Evolutionary conservation across 1,140 invertebrate genomes (phyloP).

Genomic region (Drosophila pallidifrons): DNA sequence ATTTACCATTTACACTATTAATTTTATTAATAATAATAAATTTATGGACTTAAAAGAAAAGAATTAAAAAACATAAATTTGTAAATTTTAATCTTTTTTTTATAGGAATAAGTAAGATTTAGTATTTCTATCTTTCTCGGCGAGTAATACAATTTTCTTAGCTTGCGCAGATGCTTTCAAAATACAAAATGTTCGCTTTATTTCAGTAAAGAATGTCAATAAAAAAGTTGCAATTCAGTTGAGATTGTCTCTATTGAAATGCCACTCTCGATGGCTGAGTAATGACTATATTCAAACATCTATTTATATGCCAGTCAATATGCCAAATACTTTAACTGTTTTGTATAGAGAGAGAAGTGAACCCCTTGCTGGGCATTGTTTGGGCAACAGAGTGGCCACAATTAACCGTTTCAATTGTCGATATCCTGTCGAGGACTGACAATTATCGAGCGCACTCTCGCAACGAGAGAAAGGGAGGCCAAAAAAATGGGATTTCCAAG

Average conservation of each 20-base stretch:
- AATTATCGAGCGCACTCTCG: constrained; percentile 38
- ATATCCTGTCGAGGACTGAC: constrained; percentile 39
- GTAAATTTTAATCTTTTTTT: no score
- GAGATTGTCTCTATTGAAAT: not conserved
- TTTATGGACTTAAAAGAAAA: no score
- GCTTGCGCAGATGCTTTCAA: no score
- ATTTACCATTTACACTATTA: no score
- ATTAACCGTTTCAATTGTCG: constrained; percentile 53
- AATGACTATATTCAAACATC: constrained; percentile 5
- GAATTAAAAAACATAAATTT: no score
- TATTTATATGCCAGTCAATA: constrained; percentile 2
- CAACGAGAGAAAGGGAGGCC: not conserved
- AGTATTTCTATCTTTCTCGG: no score
- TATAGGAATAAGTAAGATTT: no score
- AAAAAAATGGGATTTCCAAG: constrained; percentile 18
- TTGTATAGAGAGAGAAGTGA: not conserved
- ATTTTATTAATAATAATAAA: no score
- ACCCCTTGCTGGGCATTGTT: constrained; percentile 26
- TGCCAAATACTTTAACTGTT: constrained; percentile 9
- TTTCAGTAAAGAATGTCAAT: no score
- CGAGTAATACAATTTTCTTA: no score
- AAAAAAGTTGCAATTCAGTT: no score
- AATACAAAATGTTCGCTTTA: no score
- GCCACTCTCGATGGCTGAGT: not conserved
- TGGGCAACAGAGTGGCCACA: constrained; percentile 37